Base-by-base conservation (phyloP, 2,113 vertebrate genomes). In the Orycteropus afer region DNA sequence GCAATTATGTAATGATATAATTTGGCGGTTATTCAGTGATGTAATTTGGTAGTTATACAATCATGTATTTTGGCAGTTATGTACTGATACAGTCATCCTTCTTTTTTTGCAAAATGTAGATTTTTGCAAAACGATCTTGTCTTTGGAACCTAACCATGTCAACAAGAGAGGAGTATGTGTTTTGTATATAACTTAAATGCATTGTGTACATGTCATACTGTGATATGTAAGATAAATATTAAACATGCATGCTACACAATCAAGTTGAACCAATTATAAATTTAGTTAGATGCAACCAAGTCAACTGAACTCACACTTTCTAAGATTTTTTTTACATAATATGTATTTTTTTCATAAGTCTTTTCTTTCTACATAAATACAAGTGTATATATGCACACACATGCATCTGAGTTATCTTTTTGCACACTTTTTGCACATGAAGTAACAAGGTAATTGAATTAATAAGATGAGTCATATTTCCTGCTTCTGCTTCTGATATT, bases 161-260 rank as follows among this genome's bases (percentile, higher is more conserved):
- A n/a, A n/a, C n/a, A n/a, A n/a, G n/a, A n/a, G n/a, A n/a, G n/a
- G n/a, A 61, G 59, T 61, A 2, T 57, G 55, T 27, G 59, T 61
- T 27, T 61, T 27, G 29, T 25, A 61, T 25, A 15, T 27, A 61
- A 10, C 9, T 7, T 25, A 61, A 27, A 11, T 61, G 25, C 25
- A 61, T 61, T 3, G 13, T 2, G 67, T 0, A 51, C 40, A 27
- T 53, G 17, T 61, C 25, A 27, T 25, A 42, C 45, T 57, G 77
- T 92, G 49, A 65, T 59, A 77, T 84, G 29, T 89, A 79, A 93
- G 57, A 82, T 63, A 17, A 55, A 65, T 59, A 78, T 65, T 77
- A 96, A 94, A 61, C 45, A 94, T 27, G 59, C 1, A 79, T 81
- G 29, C 2, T 77, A 55, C 12, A 59, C 14, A 82, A 32, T 86